Evolutionary conservation across 2,888 invertebrate genomes (phyloP).

Genomic region (Drosophila histrio): DNA sequence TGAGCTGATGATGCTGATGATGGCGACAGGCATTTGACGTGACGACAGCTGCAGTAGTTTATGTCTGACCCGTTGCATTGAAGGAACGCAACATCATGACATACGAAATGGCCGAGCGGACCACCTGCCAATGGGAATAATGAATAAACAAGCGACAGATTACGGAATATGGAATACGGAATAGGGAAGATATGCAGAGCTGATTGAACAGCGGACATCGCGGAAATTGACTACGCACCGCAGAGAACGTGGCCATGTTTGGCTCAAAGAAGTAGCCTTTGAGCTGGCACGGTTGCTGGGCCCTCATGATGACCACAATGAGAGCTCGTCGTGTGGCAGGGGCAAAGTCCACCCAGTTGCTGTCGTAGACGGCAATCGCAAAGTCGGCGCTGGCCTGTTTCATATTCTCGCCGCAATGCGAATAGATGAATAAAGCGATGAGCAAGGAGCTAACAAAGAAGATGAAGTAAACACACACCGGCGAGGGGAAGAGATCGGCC

Average conservation of each 20-base stretch:
- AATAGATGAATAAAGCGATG: conserved; percentile 59
- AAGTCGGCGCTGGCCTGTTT: conserved; percentile 54
- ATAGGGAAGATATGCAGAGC: neutral
- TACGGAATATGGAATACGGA: too few species aligned
- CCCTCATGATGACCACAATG: conserved; percentile 48
- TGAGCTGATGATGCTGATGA: neutral
- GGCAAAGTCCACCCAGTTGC: conserved; percentile 49
- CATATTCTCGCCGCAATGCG: conserved; percentile 60
- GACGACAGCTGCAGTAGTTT: neutral
- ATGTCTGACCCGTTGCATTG: conserved; percentile 28
- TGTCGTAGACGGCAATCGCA: conserved; percentile 48
- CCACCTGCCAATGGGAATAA: conserved; percentile 43
- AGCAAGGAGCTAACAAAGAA: conserved; percentile 53
- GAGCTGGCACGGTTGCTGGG: conserved; percentile 55
- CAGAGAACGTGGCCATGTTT: conserved; percentile 62
- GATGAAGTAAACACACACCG: conserved; percentile 39
- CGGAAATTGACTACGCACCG: conserved; percentile 42
- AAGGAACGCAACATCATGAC: conserved; percentile 65
- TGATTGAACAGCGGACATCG: too few species aligned
- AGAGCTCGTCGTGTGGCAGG: conserved; percentile 34
- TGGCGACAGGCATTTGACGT: neutral
- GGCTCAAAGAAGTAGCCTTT: conserved; percentile 57
- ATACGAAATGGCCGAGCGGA: conserved; percentile 62
- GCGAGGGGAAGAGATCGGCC: conserved; percentile 53
- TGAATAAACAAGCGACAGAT: neutral